Conservation (phyloP, 35 echinoderm and acorn worm genomes). For the Anneissia japonica region DNA sequence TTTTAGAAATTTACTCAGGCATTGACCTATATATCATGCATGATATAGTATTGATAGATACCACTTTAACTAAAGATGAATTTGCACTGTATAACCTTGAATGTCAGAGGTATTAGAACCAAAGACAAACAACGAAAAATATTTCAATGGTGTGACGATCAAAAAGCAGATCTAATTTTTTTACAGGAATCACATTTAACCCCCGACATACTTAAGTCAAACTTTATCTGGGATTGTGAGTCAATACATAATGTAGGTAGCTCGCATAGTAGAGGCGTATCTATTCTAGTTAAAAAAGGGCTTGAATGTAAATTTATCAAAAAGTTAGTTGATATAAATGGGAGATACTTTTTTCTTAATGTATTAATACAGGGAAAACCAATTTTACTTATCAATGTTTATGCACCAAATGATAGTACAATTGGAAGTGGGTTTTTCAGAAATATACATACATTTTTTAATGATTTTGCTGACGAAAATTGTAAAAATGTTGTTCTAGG, state of each 20-base stretch:
- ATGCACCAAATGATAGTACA: background rate
- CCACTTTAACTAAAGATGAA: too few species aligned
- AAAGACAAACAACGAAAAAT: background rate
- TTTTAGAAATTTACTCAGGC: too few species aligned
- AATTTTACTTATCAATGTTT: background rate
- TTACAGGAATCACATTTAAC: background rate
- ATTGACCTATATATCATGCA: too few species aligned
- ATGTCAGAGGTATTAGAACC: background rate
- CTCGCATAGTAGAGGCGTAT: background rate
- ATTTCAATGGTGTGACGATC: background rate
- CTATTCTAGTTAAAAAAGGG: background rate
- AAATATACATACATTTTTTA: background rate
- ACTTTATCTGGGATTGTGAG: background rate
- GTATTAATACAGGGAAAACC: background rate
- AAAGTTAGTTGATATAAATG: background rate
- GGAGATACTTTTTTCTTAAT: background rate
- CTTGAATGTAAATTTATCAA: background rate
- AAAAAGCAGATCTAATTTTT: background rate
- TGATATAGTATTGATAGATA: too few species aligned
- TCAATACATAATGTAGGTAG: background rate
- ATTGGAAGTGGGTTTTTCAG: background rate
- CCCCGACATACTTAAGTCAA: background rate
- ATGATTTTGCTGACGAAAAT: background rate
- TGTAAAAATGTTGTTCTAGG: background rate
- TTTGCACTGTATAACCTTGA: background rate